Conservation (phyloP, 1,140 invertebrate species). For the Diuraphis noxia region DNA sequence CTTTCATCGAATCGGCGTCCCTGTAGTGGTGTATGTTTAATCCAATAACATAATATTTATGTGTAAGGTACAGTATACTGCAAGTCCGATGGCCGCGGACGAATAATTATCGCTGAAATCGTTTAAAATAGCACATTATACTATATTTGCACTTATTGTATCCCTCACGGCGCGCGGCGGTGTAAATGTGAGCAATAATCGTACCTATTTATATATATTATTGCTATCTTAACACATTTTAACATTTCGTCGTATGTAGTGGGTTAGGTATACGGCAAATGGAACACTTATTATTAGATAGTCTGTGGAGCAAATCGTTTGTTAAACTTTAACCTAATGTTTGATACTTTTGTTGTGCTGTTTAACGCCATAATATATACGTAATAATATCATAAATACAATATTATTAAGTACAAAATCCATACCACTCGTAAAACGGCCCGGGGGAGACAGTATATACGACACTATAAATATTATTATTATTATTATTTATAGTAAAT, state of each 20-base stretch:
- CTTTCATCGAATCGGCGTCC: neutral
- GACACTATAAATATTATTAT: neutral
- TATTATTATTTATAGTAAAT: neutral
- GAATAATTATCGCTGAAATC: neutral
- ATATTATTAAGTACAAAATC: neutral
- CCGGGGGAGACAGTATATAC: neutral
- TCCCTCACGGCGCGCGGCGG: too few relatives aligned
- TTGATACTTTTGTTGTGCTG: neutral
- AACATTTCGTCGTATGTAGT: neutral
- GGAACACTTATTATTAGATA: neutral
- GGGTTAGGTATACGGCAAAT: neutral
- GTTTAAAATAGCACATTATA: neutral
- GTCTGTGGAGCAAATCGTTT: neutral
- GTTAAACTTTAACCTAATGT: neutral
- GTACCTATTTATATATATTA: neutral
- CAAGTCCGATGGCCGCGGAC: too few relatives aligned
- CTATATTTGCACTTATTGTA: too few relatives aligned
- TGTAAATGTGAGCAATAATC: neutral
- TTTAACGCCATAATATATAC: too few relatives aligned
- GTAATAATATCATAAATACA: neutral
- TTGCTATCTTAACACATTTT: neutral
- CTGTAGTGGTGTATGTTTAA: too few relatives aligned
- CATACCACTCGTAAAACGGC: neutral
- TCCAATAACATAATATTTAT: too few relatives aligned
- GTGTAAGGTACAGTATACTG: too few relatives aligned